phyloP scores from a whole-genome alignment of 2,888 invertebrate genomes.

The Tachystola acroxantha region DNA sequence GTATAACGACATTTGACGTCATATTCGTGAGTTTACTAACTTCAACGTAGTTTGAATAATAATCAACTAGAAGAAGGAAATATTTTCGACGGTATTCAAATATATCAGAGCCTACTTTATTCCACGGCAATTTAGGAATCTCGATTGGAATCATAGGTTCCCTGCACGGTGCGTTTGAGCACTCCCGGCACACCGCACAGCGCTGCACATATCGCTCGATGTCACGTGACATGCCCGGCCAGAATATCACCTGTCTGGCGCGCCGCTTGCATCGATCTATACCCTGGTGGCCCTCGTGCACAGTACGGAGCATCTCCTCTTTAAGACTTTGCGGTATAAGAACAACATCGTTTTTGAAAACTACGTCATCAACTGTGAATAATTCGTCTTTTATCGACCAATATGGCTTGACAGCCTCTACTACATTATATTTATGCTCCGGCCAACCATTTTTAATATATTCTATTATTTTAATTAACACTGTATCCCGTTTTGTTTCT shows the following conservation, averaged over 20 bases:
- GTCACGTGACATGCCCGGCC: conserved; percentile 15
- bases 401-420: conserved; percentile 6
- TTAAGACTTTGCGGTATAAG: conserved; percentile 2
- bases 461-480: not conserved
- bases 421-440: conserved; percentile 6
- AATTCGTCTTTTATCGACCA: conserved; percentile 11
- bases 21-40: not conserved
- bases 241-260: conserved; percentile 14
- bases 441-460: conserved; percentile 11
- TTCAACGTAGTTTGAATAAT: conserved; percentile 9
- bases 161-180: conserved; percentile 3
- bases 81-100: conserved; percentile 11
- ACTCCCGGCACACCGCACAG: conserved; percentile 7
- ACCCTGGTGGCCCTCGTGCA: conserved; percentile 7
- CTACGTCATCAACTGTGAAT: not conserved
- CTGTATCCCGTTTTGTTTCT: conserved; percentile 1
- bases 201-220: conserved; percentile 10
- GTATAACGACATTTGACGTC: not conserved
- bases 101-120: conserved; percentile 10
- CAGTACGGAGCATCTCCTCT: conserved; percentile 3
- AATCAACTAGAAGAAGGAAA: conserved; percentile 9
- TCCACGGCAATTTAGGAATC: conserved; percentile 9
- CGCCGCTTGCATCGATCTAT: conserved; percentile 13
- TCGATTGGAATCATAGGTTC: conserved; percentile 9
- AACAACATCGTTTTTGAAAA: conserved; percentile 4